Conservation (phyloP, 2,113 vertebrate species). For the Parotia lawesii region DNA sequence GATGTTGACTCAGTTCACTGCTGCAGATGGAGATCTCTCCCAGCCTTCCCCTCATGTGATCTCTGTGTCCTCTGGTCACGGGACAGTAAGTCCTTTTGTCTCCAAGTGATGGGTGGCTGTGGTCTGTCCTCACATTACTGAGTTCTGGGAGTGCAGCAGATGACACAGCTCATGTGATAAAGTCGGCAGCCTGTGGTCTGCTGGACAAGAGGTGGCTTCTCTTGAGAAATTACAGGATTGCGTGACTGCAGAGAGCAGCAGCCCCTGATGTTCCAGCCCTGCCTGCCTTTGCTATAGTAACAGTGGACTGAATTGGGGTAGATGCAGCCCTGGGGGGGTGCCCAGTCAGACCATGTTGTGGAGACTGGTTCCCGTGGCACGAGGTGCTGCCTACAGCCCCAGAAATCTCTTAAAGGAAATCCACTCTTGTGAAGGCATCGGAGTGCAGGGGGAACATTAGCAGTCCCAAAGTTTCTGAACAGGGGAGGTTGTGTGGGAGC, state of each 20-base stretch:
- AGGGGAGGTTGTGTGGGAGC: background rate
- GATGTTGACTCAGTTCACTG: background rate
- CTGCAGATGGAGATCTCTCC: background rate
- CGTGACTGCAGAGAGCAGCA: background rate
- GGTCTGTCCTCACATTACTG: background rate
- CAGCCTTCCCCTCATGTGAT: background rate
- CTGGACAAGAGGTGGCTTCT: background rate
- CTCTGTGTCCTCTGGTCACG: background rate
- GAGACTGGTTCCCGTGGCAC: rapidly evolving
- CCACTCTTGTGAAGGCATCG: background rate
- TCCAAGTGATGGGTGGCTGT: background rate
- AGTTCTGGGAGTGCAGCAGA: background rate
- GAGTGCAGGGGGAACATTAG: background rate
- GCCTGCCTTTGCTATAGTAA: background rate
- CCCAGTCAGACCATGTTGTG: background rate
- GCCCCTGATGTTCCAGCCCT: background rate
- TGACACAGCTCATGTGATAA: background rate
- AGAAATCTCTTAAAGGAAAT: background rate
- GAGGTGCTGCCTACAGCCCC: background rate
- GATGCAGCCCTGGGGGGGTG: background rate
- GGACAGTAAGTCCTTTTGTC: background rate
- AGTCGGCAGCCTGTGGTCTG: background rate
- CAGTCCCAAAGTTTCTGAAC: background rate
- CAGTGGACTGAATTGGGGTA: background rate
- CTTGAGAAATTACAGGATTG: background rate